Base-by-base conservation (phyloP, 2,888 invertebrate species). In the Dolichopus griseipennis region DNA sequence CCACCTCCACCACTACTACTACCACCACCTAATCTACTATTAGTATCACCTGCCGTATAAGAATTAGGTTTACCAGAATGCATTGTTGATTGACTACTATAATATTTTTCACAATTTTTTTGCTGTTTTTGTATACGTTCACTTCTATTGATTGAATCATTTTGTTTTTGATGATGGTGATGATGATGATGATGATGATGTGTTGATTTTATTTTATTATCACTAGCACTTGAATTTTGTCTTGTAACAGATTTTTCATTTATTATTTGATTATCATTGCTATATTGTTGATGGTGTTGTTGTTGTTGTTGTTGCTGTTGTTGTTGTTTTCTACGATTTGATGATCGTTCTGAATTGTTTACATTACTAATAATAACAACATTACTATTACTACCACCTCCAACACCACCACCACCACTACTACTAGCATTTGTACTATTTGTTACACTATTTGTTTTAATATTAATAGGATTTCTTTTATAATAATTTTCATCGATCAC, bases 61-160 rank as follows among this genome's bases (percentile, higher is more conserved):
- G 52, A 4, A 52, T 18, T 18, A 12, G 52, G 52, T 21, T 68
- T 71, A 33, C 68, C 66, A 27, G 73, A 73, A 66, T 72, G 73
- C 72, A 71, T 73, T 67, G 73, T 72, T 61, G 73, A 72, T 67
- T 73, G 72, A 70, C 73, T 73, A 67, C 73, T 72, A 61, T 72
- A 73, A 68, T 70, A 72, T 67, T 71, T 73, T 22, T 73, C 73
- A 70, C 69, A 69, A 18, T 43, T 68, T 62, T 67, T 66, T 66
- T 66, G 65, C 61, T 63, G 66, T n/a, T 52, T 52, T 3, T 52
- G 52, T 18, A 52, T 52, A 18, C 52, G 52, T 15, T 52, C 52
- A 1, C 68, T 66, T 27, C 3, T 27, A 27, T 4, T 27, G 5
- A 5, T 27, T 4, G 2, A 4, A 27, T 71, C 69, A 10, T 68